These are phyloP conservation scores for Coturnix japonica DNA, from an alignment of 2,113 vertebrate genomes.

Conservation along the genomic window DNA sequence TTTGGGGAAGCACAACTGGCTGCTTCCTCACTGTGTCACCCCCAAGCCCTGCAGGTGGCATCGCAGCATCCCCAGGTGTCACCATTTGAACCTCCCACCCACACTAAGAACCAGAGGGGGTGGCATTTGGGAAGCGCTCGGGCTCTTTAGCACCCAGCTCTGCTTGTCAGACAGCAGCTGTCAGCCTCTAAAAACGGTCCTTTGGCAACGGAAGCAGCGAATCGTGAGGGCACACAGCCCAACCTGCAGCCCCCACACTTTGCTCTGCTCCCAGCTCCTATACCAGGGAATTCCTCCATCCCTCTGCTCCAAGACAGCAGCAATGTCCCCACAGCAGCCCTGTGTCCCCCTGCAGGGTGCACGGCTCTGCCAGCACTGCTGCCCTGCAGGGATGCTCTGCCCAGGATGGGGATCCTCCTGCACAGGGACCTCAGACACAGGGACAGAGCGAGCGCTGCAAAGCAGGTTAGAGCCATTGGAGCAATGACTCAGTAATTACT, in stretches of 20 bases:
- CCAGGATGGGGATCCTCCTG: accelerated
- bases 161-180: background rate
- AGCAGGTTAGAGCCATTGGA: conserved; percentile 1
- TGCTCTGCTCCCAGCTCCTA: background rate
- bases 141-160: background rate
- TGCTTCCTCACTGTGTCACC: background rate
- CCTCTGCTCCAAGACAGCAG: background rate
- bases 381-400: background rate
- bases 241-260: accelerated
- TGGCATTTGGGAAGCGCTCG: background rate
- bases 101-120: background rate
- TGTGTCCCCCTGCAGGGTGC: too few relatives aligned
- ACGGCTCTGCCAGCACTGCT: too few relatives aligned
- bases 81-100: background rate
- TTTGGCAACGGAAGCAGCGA: background rate
- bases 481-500: conserved; percentile 65
- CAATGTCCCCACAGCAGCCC: background rate
- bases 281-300: background rate
- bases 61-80: background rate
- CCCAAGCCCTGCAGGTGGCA: background rate
- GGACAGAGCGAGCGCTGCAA: background rate
- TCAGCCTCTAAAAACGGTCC: background rate
- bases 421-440: background rate
- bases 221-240: too few relatives aligned
- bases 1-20: background rate